Base-by-base conservation (phyloP, 2,797 vertebrate species). In the Micropoecilia bifurca region DNA sequence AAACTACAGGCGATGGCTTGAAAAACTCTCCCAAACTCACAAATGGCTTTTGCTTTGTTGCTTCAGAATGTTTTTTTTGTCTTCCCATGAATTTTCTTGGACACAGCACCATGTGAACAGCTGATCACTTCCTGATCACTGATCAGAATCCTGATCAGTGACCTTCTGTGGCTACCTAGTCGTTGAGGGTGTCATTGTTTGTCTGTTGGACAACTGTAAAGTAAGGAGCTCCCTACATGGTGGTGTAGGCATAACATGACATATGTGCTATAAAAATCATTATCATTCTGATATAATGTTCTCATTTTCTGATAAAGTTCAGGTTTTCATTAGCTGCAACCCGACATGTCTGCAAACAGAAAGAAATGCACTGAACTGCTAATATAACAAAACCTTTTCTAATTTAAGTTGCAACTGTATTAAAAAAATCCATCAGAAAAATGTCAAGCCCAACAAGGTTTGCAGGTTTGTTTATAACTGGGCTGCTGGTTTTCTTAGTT, bases 401-500 rank as follows among this genome's bases (percentile, higher is more conserved):
- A 1, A 36, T 36, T 39, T 68, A 22, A 68, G 3, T 39, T 9
- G 20, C 3, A 41, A 20, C 63, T 66, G 36, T 66, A 39, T 66
- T 66, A 10, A 66, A 66, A 30, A 39, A 22, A 5, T 33, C 10
- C 3, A 3, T 66, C 33, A 77, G 30, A 75, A 73, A 75, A n/a
- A 66, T 1, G 45, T 13, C 9, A 73, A 66, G 8, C 25, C 59
- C 76, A 5, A 71, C 85, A 74, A 41, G 80, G 59, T 50, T 7
- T 41, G 48, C 22, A 79, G 72, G 59, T 72, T 86, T 71, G 36
- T 80, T 86, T 63, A 79, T 66, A 73, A 76, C 79, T 47, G 63
- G 6, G 82, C 79, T 87, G 82, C 63, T 80, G 75, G 80, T 77
- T 74, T 80, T 89, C 72, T 73, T 79, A 74, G 84, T 82, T 91